Evolutionary conservation across 2,888 invertebrate species (phyloP).

Genomic region (Hydraecia micacea): DNA sequence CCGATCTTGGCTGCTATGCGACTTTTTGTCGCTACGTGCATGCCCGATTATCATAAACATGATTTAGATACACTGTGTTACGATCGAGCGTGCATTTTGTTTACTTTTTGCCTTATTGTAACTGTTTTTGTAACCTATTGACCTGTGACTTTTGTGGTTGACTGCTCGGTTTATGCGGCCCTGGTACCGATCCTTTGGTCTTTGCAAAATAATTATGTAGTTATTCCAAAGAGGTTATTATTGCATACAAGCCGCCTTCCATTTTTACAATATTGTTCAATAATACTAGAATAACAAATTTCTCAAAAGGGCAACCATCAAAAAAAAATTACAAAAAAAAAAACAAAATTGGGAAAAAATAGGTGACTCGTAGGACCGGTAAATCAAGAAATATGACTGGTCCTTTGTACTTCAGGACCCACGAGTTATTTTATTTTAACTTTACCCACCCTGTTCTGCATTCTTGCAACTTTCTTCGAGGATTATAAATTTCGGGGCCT

Average conservation of each 20-base stretch:
- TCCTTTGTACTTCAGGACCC: not conserved
- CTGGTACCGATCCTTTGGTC: conserved; percentile 12
- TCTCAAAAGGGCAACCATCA: not conserved
- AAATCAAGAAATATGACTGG: not conserved
- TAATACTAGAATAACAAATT: not conserved
- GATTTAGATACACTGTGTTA: conserved; percentile 36
- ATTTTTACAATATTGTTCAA: not conserved
- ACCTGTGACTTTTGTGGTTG: conserved; percentile 18
- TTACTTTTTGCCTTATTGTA: conserved; percentile 40
- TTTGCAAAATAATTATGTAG: not conserved
- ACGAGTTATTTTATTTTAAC: not conserved
- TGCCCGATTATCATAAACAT: conserved; percentile 54
- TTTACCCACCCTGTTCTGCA: too few species aligned
- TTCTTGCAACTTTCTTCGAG: not conserved
- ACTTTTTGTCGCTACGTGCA: conserved; percentile 57
- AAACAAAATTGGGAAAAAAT: not conserved
- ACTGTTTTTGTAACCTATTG: conserved; percentile 44
- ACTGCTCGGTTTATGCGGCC: conserved; percentile 11
- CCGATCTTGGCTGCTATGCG: conserved; percentile 51
- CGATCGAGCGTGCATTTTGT: conserved; percentile 41
- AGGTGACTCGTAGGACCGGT: not conserved
- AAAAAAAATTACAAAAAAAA: not conserved
- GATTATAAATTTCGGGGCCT: not conserved
- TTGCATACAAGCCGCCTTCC: not conserved
- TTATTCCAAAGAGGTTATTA: not conserved